A percentile compares a stretch with the other conserved stretches of the same genome.
Evolutionary conservation across 2,797 vertebrate genomes (phyloP).

Genomic region (Platyrinchus mystaceus): DNA sequence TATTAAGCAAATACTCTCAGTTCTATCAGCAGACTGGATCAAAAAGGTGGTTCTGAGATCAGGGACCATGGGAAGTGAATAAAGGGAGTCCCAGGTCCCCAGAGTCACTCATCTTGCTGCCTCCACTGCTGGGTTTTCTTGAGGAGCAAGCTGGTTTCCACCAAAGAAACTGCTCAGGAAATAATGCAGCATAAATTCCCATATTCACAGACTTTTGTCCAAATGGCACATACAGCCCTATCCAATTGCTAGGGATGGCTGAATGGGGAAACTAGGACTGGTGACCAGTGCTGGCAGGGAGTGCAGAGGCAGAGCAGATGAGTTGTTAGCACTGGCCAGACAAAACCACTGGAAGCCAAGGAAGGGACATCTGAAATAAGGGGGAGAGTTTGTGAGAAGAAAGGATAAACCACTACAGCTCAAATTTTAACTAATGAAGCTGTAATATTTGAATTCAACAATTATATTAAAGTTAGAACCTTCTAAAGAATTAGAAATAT

Average conservation of each 20-base stretch:
- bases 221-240: background rate
- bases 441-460: background rate
- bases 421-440: background rate
- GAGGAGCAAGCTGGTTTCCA: background rate
- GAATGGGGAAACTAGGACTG: background rate
- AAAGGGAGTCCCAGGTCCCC: background rate
- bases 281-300: background rate
- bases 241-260: background rate
- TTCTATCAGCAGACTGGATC: background rate
- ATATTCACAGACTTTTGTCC: background rate
- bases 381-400: background rate
- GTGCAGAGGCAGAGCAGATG: background rate
- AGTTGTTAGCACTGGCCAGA: background rate
- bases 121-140: background rate
- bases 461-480: background rate
- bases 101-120: background rate
- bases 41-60: background rate
- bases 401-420: background rate
- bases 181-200: background rate
- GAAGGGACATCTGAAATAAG: background rate
- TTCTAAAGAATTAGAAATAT: background rate
- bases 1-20: background rate
- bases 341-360: background rate
- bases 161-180: background rate
- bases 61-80: background rate